Evolutionary conservation across 1,140 invertebrate genomes (phyloP).

Genomic region (Cotesia typhae): DNA sequence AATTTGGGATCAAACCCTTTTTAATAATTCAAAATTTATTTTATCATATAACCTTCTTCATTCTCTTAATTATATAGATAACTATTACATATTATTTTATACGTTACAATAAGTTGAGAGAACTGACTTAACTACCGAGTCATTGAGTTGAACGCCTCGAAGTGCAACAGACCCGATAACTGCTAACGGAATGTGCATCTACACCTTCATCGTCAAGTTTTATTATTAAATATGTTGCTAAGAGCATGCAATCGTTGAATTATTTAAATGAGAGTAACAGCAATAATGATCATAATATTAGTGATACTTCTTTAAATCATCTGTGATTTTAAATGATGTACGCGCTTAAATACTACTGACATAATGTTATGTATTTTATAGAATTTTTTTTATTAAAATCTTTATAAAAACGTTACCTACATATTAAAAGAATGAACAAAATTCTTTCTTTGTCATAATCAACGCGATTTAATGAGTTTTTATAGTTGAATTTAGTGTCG

Average conservation of each 20-base stretch:
- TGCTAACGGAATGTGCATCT: slow-evolving; percentile 51
- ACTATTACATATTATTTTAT: slow-evolving; percentile 24
- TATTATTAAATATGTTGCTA: neutral
- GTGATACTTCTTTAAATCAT: neutral
- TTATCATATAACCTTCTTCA: too few relatives aligned
- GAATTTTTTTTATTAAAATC: too few relatives aligned
- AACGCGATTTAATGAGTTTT: too few relatives aligned
- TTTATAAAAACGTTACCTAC: too few relatives aligned
- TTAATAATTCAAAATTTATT: too few relatives aligned
- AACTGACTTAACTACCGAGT: slow-evolving; percentile 40
- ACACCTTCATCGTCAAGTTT: slow-evolving; percentile 26
- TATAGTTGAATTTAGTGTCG: too few relatives aligned
- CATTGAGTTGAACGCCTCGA: slow-evolving; percentile 54
- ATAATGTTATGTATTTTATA: too few relatives aligned
- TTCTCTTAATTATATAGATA: neutral
- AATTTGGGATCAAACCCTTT: too few relatives aligned
- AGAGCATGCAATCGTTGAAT: neutral
- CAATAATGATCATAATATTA: neutral
- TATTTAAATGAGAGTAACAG: neutral
- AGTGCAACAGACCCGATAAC: slow-evolving; percentile 55
- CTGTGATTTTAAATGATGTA: too few relatives aligned
- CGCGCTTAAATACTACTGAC: too few relatives aligned
- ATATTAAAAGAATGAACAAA: too few relatives aligned
- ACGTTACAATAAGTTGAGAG: slow-evolving; percentile 38
- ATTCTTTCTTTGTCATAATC: too few relatives aligned